Conservation (phyloP, 2,797 vertebrate species). For the Mastacembelus armatus region DNA sequence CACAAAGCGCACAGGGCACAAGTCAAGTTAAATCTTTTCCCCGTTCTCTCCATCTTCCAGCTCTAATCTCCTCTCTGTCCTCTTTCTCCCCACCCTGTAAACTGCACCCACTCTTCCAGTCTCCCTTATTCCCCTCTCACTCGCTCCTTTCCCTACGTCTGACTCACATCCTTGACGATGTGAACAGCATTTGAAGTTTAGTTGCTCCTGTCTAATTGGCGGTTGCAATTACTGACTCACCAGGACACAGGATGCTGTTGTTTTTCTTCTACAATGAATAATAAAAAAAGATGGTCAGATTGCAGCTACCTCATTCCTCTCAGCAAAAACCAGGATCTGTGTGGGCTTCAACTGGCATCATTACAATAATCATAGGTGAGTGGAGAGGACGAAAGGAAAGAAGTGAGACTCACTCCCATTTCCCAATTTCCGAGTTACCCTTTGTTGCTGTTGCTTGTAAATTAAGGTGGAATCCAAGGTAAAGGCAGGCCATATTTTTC, state of each 20-base stretch:
- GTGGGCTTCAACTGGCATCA: conserved; percentile 47
- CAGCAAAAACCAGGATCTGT: conserved; percentile 27
- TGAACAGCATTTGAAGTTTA: conserved; percentile 66
- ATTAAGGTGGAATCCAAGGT: conserved; percentile 12
- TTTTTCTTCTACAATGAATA: conserved; percentile 49
- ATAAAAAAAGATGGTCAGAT: conserved; percentile 51
- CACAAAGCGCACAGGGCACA: conserved; percentile 73
- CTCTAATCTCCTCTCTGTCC: conserved; percentile 65
- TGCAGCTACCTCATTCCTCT: conserved; percentile 41
- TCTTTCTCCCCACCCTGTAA: conserved; percentile 53
- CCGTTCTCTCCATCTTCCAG: conserved; percentile 53
- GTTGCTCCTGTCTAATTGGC: conserved; percentile 49
- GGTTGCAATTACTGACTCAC: conserved; percentile 69
- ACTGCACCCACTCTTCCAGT: conserved; percentile 49
- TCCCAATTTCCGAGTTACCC: conserved; percentile 5
- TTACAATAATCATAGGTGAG: conserved; percentile 55
- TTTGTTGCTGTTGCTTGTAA: conserved; percentile 5
- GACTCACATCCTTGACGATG: conserved; percentile 62
- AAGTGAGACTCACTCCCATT: conserved; percentile 13
- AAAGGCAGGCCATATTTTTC: neutral
- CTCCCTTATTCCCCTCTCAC: conserved; percentile 41
- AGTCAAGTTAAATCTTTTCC: conserved; percentile 74
- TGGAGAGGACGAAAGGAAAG: conserved; percentile 7
- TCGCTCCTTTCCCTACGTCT: conserved; percentile 50
- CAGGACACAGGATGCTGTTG: conserved; percentile 65